Evolutionary conservation across 2,113 vertebrate genomes (phyloP).

Genomic region (Uria aalge): DNA sequence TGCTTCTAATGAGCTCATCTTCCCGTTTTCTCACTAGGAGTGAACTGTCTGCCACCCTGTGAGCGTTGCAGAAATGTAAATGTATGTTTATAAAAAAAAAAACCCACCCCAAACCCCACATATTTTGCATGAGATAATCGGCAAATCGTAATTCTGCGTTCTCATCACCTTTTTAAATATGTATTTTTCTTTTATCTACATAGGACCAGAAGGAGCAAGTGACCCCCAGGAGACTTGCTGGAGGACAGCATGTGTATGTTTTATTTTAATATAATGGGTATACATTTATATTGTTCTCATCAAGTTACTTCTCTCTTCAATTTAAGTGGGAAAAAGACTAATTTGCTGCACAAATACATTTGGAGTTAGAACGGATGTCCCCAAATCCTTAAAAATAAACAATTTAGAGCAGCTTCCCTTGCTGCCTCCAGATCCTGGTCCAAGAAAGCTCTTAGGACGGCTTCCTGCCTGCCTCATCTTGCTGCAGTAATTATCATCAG

Average conservation of each 20-base stretch:
- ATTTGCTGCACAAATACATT: neutral
- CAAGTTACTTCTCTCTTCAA: neutral
- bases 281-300: neutral
- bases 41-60: neutral
- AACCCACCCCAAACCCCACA: accelerated
- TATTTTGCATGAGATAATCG: neutral
- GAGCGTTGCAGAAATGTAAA: constrained; percentile 47
- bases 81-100: constrained; percentile 14
- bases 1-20: neutral
- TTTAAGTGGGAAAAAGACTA: neutral
- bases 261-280: neutral
- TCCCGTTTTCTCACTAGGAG: constrained; percentile 24
- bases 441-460: neutral
- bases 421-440: neutral
- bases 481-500: neutral
- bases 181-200: neutral
- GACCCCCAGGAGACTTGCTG: constrained; percentile 75
- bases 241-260: constrained; percentile 78
- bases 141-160: neutral
- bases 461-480: neutral
- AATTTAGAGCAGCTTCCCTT: neutral
- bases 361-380: neutral
- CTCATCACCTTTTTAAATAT: neutral
- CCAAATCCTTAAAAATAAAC: neutral
- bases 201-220: constrained; percentile 79